phyloP scores from a whole-genome alignment of 2,888 invertebrate genomes.

The Ophion slaviceki region DNA sequence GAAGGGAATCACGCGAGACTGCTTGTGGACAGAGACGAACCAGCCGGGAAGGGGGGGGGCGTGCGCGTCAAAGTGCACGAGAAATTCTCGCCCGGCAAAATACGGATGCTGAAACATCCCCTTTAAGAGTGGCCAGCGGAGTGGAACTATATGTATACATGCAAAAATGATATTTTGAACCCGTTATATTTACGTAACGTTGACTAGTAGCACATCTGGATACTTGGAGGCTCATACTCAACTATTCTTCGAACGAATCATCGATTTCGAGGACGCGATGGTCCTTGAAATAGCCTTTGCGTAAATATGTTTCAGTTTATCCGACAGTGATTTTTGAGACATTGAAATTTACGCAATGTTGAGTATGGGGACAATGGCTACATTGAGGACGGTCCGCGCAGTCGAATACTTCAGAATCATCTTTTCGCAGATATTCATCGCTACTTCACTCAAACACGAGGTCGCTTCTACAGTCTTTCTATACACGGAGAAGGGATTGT shows the following conservation, averaged over 20 bases:
- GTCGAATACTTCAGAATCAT: not conserved
- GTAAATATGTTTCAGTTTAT: not conserved
- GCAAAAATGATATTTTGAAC: not conserved
- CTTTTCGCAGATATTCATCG: too few species aligned
- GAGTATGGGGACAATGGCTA: not conserved
- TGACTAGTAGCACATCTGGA: not conserved
- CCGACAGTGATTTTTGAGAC: not conserved
- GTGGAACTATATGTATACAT: not conserved
- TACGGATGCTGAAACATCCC: constrained; percentile 45
- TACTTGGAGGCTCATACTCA: not conserved
- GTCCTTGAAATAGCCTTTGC: not conserved
- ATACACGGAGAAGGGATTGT: not conserved
- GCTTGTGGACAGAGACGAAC: constrained; percentile 9
- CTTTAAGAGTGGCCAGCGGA: constrained; percentile 44
- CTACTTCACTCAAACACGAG: constrained; percentile 9
- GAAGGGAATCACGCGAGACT: not conserved
- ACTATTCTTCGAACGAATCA: not conserved
- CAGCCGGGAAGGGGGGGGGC: not conserved
- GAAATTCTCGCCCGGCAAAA: constrained; percentile 15
- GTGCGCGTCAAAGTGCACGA: constrained; percentile 26
- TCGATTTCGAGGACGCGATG: not conserved
- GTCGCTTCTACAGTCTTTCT: constrained; percentile 11
- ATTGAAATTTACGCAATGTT: not conserved
- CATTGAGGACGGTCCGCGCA: not conserved
- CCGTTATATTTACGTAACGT: not conserved